Evolutionary conservation across 2,888 invertebrate genomes (phyloP).

Genomic region (Pseudanteris insignis): DNA sequence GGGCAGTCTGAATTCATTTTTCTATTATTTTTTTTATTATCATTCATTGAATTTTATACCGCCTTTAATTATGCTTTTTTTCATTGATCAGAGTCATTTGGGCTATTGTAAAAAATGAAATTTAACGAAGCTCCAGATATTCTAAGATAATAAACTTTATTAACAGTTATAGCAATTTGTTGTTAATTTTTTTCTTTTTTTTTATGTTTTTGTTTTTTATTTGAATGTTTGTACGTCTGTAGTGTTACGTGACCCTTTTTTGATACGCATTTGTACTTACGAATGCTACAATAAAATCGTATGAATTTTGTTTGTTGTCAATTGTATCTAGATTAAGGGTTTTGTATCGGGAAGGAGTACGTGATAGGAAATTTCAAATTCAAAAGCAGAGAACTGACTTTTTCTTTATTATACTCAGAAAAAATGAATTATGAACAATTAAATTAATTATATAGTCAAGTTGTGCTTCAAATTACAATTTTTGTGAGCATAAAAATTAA

Average conservation of each 20-base stretch:
- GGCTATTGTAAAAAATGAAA: conserved; percentile 3
- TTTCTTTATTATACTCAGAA: too few species aligned
- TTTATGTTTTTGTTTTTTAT: conserved; percentile 2
- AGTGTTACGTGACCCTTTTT: conserved; percentile 10
- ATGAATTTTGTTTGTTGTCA: conserved; percentile 4
- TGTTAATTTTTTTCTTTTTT: conserved; percentile 5
- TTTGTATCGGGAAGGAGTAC: conserved; percentile 3
- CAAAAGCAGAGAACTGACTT: neutral
- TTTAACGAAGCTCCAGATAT: neutral
- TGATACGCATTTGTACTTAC: conserved; percentile 6
- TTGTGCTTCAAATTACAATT: conserved; percentile 12
- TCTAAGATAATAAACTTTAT: conserved; percentile 13
- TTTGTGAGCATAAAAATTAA: conserved; percentile 10
- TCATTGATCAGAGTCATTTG: neutral
- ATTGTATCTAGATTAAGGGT: conserved; percentile 3
- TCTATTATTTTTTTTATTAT: neutral
- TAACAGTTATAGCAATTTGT: conserved; percentile 1
- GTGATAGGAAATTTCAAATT: neutral
- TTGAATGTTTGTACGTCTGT: neutral
- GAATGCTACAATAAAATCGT: neutral
- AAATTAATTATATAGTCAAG: conserved; percentile 6
- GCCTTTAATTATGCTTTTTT: too few species aligned
- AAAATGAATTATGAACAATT: too few species aligned
- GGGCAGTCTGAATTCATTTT: conserved; percentile 9
- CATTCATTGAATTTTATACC: too few species aligned